Base-by-base conservation (phyloP, 2,113 vertebrate genomes). In the Heliornis fulica region DNA sequence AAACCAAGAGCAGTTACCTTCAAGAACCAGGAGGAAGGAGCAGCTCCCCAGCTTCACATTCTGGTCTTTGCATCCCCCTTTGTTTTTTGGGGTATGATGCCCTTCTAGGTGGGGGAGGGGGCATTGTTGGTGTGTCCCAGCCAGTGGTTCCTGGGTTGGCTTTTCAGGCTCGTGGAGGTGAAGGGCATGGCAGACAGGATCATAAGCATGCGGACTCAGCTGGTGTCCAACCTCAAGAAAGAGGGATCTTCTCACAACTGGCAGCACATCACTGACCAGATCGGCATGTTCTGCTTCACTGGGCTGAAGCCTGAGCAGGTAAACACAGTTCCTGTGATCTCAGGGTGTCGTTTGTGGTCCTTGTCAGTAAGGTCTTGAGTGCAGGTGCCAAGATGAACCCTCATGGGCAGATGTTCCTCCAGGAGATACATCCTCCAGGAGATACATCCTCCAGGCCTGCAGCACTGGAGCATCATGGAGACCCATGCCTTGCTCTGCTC, bases 251-350 rank as follows among this genome's bases (percentile, higher is more conserved):
- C 98, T 72, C 98, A 98, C 93, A 99, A 98, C 97, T 99, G 99
- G 99, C 99, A 99, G 95, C 99, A 99, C 71, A 99, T 99, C 97
- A 99, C 95, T 1, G 99, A 99, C 97, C 99, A 99, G 97, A 99
- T 99, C 0, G 99, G 99, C 96, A 99, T 99, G 99, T 99, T 99
- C 94, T 99, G 99, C 97, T 99, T 99, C 97, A 99, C 99, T 0
- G 99, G 99, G 63, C 98, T 99, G 43, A 99, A 99, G 90, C 99
- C 99, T 1, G 99, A 99, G 25, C 99, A 99, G 99, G 99, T 99
- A 75, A 95, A 96, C 1, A 0, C 5, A 10, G 20, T 36, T 86
- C 4, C 40, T 6, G 5, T 31, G 34, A 16, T 32, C 51, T 81
- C 38, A 15, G 6, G 51, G 20, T 88, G 71, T 40, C 3, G 0